A percentile compares a stretch with the other conserved stretches of the same genome.
Conservation (phyloP, 2,888 invertebrate species). For the Baccha elongata region DNA sequence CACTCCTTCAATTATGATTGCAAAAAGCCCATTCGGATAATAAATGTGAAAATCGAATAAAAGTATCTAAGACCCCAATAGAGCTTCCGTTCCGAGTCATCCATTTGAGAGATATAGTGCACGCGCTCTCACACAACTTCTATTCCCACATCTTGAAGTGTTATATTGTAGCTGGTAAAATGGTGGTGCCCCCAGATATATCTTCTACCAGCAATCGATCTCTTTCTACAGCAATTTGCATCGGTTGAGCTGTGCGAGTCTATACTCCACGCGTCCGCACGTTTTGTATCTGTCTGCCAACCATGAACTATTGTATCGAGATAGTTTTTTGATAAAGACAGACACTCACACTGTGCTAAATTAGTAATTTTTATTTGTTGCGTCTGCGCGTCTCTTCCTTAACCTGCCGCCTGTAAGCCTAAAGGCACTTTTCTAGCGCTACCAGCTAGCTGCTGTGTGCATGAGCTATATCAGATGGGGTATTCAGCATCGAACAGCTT, state of each 20-base stretch:
- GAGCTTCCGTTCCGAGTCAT: slow-evolving; percentile 81
- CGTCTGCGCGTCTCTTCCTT: slow-evolving; percentile 37
- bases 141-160: slow-evolving; percentile 31
- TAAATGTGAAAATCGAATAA: slow-evolving; percentile 52
- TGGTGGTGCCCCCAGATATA: slow-evolving; percentile 12
- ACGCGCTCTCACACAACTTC: slow-evolving; percentile 21
- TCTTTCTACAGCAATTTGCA: slow-evolving; percentile 67
- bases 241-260: slow-evolving; percentile 41
- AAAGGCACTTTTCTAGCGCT: slow-evolving; percentile 47
- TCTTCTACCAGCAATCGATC: slow-evolving; percentile 64
- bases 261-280: slow-evolving; percentile 15
- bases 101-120: slow-evolving; percentile 76
- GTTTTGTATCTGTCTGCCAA: slow-evolving; percentile 50
- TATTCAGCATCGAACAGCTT: slow-evolving; percentile 31
- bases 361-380: slow-evolving; percentile 65
- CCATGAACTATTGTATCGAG: slow-evolving; percentile 70
- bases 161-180: not conserved
- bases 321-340: slow-evolving; percentile 50
- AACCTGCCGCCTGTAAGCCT: slow-evolving; percentile 16
- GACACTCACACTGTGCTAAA: slow-evolving; percentile 63
- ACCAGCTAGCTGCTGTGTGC: slow-evolving; percentile 32
- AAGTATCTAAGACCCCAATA: slow-evolving; percentile 43
- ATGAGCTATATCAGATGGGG: slow-evolving; percentile 48
- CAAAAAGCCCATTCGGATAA: slow-evolving; percentile 46
- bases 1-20: slow-evolving; percentile 59